A percentile compares a stretch with the other conserved stretches of the same genome.
Conservation (phyloP, 1,140 invertebrate genomes). For the Drosophila miranda region DNA sequence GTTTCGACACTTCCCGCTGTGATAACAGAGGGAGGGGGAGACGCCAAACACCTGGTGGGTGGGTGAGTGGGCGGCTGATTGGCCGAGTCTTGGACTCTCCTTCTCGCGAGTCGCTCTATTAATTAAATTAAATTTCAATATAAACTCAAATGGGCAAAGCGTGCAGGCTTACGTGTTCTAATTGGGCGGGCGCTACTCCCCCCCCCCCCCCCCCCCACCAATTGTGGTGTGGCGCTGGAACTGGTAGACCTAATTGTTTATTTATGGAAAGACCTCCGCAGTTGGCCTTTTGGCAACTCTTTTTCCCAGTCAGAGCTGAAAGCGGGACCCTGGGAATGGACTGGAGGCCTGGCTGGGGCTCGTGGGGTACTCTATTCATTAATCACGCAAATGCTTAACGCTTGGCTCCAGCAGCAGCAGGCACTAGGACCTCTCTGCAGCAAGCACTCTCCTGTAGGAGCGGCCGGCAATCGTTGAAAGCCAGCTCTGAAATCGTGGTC, state of each 20-base stretch:
- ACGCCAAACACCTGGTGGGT: slow-evolving; percentile 50
- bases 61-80: neutral
- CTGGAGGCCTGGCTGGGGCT: too few species aligned
- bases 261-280: slow-evolving; percentile 53
- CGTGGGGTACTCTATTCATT: slow-evolving; percentile 42
- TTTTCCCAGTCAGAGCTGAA: neutral
- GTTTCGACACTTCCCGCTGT: slow-evolving; percentile 77
- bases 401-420: slow-evolving; percentile 19
- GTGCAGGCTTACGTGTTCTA: slow-evolving; percentile 75
- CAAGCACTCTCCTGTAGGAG: slow-evolving; percentile 13
- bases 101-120: slow-evolving; percentile 50
- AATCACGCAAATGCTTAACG: slow-evolving; percentile 78
- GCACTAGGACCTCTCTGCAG: slow-evolving; percentile 24
- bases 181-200: slow-evolving; percentile 42
- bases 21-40: slow-evolving; percentile 55
- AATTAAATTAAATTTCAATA: slow-evolving; percentile 80
- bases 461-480: neutral
- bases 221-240: slow-evolving; percentile 24
- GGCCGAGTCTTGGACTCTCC: neutral
- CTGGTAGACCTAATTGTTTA: slow-evolving; percentile 54
- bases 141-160: slow-evolving; percentile 78
- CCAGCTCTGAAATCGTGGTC: slow-evolving; percentile 51
- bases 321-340: too few species aligned
- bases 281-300: slow-evolving; percentile 39
- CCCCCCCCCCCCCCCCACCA: slow-evolving; percentile 41